Conservation (phyloP, 2,113 vertebrate species). For the Boulengerochromis microlepis region DNA sequence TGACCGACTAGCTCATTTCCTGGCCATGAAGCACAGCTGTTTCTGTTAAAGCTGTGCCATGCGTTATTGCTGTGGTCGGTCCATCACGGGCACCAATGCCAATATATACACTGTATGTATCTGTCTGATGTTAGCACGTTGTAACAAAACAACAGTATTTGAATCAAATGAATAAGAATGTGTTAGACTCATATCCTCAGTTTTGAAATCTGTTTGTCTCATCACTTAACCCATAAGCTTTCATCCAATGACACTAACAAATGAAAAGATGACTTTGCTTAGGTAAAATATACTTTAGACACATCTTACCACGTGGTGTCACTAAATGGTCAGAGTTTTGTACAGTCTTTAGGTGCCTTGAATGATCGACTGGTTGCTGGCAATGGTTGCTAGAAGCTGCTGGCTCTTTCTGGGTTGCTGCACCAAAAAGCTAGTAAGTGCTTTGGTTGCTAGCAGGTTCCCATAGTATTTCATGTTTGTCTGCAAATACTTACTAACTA, state of each 20-base stretch:
- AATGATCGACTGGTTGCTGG: not conserved
- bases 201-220: not conserved
- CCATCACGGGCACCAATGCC: not conserved
- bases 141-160: not conserved
- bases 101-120: not conserved
- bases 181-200: not conserved
- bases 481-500: not conserved
- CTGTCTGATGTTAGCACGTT: not conserved
- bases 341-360: not conserved
- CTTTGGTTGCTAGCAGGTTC: not conserved
- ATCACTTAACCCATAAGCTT: not conserved
- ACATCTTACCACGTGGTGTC: accelerated
- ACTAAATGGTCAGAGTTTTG: not conserved
- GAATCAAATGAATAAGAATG: not conserved
- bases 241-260: not conserved
- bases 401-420: not conserved
- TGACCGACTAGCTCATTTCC: not conserved
- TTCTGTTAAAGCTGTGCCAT: not conserved
- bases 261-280: not conserved
- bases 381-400: not conserved
- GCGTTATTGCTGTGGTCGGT: not conserved
- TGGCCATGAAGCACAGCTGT: not conserved
- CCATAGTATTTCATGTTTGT: not conserved
- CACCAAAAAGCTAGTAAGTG: not conserved
- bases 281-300: not conserved